These are phyloP conservation scores for Gnathonemus echidnorhynchus DNA, from an alignment of 2,113 vertebrate genomes.

Conservation along the genomic window DNA sequence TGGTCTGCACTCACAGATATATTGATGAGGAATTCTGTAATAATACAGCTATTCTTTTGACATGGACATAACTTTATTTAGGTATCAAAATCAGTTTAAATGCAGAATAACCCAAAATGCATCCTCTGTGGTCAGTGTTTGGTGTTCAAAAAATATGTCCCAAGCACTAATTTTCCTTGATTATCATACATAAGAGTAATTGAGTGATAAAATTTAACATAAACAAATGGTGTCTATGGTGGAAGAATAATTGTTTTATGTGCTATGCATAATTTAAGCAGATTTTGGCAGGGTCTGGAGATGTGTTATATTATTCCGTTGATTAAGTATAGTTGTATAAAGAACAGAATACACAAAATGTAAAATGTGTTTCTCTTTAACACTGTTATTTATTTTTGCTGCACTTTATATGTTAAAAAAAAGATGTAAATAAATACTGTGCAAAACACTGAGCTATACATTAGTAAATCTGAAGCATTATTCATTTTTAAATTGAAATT, in stretches of 20 bases:
- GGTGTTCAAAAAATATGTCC: background rate
- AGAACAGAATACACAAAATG: background rate
- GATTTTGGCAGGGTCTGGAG: background rate
- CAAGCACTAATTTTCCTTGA: background rate
- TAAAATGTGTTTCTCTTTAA: background rate
- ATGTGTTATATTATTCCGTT: background rate
- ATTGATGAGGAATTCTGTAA: background rate
- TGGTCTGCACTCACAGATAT: background rate
- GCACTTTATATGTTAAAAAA: background rate
- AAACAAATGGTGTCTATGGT: background rate
- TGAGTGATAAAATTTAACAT: background rate
- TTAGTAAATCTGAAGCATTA: background rate
- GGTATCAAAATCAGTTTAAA: background rate
- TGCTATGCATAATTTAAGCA: background rate
- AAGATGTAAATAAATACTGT: background rate
- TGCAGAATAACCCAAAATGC: background rate
- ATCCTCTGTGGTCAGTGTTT: background rate
- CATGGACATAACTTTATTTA: background rate
- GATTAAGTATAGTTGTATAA: background rate
- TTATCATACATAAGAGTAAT: background rate
- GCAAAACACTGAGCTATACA: background rate
- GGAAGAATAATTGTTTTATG: background rate
- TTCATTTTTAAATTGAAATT: background rate
- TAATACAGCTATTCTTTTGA: background rate
- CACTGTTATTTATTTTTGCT: background rate